Evolutionary conservation across 1,140 invertebrate genomes (phyloP).

Genomic region (Philotrypesis tridentata): DNA sequence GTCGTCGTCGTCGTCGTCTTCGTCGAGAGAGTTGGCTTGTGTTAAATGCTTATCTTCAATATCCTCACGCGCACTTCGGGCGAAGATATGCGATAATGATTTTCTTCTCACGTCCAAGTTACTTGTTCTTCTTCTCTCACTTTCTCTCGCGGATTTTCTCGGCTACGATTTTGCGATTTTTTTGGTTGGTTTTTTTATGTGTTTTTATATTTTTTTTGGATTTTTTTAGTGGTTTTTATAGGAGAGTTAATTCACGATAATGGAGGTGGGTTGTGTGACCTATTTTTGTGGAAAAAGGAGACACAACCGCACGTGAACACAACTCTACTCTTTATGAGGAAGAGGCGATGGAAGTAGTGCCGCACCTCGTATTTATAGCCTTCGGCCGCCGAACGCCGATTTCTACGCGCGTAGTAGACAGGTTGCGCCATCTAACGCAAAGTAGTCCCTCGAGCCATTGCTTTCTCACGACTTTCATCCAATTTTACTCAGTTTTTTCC

Average conservation of each 20-base stretch:
- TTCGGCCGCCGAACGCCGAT: conserved; percentile 49
- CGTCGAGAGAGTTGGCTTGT: background rate
- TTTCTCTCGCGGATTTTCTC: conserved; percentile 63
- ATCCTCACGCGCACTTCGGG: background rate
- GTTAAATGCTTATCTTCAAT: background rate
- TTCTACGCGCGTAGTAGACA: conserved; percentile 27
- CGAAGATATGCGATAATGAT: background rate
- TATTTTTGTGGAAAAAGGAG: conserved; percentile 74
- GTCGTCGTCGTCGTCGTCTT: background rate
- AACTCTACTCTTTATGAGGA: conserved; percentile 78
- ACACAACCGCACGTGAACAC: conserved; percentile 78
- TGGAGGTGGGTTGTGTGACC: conserved; percentile 87
- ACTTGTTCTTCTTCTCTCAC: conserved; percentile 15
- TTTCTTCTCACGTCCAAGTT: background rate
- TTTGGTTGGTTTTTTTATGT: conserved; percentile 67
- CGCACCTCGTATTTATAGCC: conserved; percentile 69
- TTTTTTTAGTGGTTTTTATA: conserved; percentile 80
- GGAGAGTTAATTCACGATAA: conserved; percentile 83
- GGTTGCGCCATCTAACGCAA: conserved; percentile 34
- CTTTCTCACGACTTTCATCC: no score
- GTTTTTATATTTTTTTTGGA: conserved; percentile 77
- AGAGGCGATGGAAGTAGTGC: conserved; percentile 72
- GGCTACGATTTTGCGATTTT: conserved; percentile 72
- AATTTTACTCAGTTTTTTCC: no score
- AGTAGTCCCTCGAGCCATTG: conserved; percentile 20